Base-by-base conservation (phyloP, 53 echinoderm and acorn worm genomes). In the Apostichopus leukothele region DNA sequence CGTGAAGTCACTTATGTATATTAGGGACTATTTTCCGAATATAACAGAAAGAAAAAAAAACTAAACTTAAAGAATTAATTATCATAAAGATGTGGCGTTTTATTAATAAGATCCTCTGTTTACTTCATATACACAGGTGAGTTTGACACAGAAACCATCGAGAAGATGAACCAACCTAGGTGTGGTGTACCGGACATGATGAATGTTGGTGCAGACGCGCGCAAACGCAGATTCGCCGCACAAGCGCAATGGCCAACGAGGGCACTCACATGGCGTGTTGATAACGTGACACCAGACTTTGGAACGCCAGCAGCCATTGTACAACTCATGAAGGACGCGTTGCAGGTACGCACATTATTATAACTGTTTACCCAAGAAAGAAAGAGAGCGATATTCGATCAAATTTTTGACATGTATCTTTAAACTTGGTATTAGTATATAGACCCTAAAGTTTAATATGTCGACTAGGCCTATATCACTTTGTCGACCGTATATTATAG, bases 141-240 rank as follows among this genome's bases (percentile, higher is more conserved):
- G 74, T 67, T 96, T 20, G 92, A 96, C 60, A 59, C 73, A 0
- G 91, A 67, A 5, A 96, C 97, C 3, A 88, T 93, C 66, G 84
- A 18, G 3, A 93, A 88, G 89, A 96, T 96, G 97, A 91, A 90
- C 86, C 79, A 92, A 86, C 95, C 97, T 4, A 91, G 97, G 21
- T 96, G 96, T 86, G 96, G 96, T 8, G 90, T 92, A 67, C 96
- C 96, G 1, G 96, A 96, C 60, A 86, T 91, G 79, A 88, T 90
- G 76, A 92, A 90, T 3, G 88, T 79, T 51, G 78, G 21, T 18
- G 74, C 86, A 10, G 94, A 91, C 10, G 76, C 88, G 16, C 84
- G 97, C 9, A 91, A 87, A 71, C 92, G 89, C 51, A 88, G 97
- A 50, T 96, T 85, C 78, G 73, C 97, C 27, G 73, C 91, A 3